These are phyloP conservation scores for Pteropus alecto DNA, from an alignment of 2,113 vertebrate species.

Conservation along the genomic window DNA sequence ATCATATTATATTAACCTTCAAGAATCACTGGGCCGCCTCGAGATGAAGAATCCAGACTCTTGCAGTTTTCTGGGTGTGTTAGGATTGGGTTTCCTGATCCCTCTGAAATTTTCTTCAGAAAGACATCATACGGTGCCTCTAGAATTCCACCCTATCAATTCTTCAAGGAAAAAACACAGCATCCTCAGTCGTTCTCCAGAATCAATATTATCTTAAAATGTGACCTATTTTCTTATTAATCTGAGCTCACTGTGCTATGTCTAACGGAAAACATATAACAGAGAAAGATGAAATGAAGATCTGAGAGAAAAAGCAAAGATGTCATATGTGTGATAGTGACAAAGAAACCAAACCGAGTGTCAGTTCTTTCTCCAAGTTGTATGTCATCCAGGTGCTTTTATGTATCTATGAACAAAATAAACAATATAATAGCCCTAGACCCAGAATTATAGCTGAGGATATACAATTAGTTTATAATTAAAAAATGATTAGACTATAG, in stretches of 20 bases:
- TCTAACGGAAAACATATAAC: neutral
- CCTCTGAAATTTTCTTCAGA: conserved; percentile 47
- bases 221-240: neutral
- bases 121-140: neutral
- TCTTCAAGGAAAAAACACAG: conserved; percentile 21
- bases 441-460: neutral
- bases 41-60: conserved; percentile 15
- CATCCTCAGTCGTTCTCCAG: conserved; percentile 33
- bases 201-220: conserved; percentile 9
- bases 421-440: neutral
- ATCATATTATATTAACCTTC: conserved; percentile 50
- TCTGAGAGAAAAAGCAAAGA: neutral
- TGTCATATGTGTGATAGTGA: neutral
- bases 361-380: neutral
- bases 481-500: neutral
- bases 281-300: neutral
- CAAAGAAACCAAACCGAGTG: neutral
- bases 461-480: neutral
- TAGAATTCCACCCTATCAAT: conserved; percentile 33
- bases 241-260: neutral
- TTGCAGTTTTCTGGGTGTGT: neutral
- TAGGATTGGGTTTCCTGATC: conserved; percentile 1
- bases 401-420: neutral
- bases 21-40: conserved; percentile 29
- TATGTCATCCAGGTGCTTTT: neutral